Percentiles rank a stretch among this genome's conserved stretches.
Evolutionary conservation across 2,888 invertebrate species (phyloP).

Genomic region (Tupiocoris notatus): DNA sequence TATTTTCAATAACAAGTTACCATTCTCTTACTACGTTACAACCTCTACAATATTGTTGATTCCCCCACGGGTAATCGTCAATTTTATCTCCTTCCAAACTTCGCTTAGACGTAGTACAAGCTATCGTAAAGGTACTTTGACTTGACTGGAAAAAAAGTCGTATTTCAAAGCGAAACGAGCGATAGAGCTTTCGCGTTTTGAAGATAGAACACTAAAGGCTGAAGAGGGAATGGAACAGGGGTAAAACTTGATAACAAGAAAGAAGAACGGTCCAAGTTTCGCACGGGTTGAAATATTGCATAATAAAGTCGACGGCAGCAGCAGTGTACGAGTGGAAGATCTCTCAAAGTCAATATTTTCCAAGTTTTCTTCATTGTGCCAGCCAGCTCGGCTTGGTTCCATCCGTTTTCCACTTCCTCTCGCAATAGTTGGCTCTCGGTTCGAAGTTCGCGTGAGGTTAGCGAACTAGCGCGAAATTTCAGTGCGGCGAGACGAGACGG

Average conservation of each 20-base stretch:
- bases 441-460: too few species aligned
- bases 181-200: not conserved
- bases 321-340: constrained; percentile 7
- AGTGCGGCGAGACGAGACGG: too few species aligned
- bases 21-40: too few species aligned
- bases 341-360: constrained; percentile 39
- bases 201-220: not conserved
- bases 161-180: constrained; percentile 1
- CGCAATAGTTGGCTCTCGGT: too few species aligned
- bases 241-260: constrained; percentile 37
- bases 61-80: too few species aligned
- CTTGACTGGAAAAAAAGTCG: not conserved
- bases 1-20: too few species aligned
- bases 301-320: constrained; percentile 31
- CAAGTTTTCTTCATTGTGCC: constrained; percentile 15
- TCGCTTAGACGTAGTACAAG: not conserved
- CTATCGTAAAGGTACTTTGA: not conserved
- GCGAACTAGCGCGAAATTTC: too few species aligned
- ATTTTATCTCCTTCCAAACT: not conserved
- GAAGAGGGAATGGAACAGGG: not conserved
- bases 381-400: not conserved
- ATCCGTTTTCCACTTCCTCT: not conserved
- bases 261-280: constrained; percentile 34
- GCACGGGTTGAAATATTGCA: constrained; percentile 16
- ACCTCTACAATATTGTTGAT: too few species aligned